Base-by-base conservation (phyloP, 2,797 vertebrate species). In the Tenualosa ilisha region DNA sequence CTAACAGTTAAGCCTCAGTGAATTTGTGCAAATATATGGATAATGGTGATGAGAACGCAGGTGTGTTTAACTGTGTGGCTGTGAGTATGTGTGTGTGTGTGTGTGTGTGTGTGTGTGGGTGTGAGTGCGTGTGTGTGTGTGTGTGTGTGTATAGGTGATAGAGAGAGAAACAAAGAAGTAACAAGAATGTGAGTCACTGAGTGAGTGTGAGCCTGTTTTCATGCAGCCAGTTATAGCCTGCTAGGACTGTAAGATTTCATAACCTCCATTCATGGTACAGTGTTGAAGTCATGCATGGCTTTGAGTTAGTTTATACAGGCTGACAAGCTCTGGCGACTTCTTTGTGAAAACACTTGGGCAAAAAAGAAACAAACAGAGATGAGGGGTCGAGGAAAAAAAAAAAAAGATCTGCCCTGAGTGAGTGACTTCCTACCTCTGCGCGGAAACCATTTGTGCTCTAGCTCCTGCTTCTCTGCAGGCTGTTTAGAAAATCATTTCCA, bases 401-500 rank as follows among this genome's bases (percentile, higher is more conserved):
- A 46, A 46, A 79, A 43, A 37, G 40, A 46, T 40, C 15, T 50
- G 56, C 7, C 12, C 59, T n/a, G 81, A 65, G 79, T 81, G 85
- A 85, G 59, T 37, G 81, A 63, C 50, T 87, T 82, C 51, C 46
- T 83, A 46, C 65, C 53, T 43, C 82, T 51, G 40, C 31, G 50
- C 68, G 49, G 75, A 31, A 82, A 88, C 91, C 89, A 89, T 90
- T 88, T 89, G 84, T 26, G 88, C 89, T 89, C 86, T 75, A 84
- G 85, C 88, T 31, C 20, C 68, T 40, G 72, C 72, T 22, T 75
- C n/a, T 87, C 53, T 86, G 49, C 88, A 86, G 89, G 83, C 85
- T 61, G 85, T 90, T 92, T 90, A 53, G 59, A 90, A 92, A 92
- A 83, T 85, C 82, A 40, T 87, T 91, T 90, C 81, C 91, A 85